Base-by-base conservation (phyloP, 2,113 vertebrate species). In the Psittacus erithacus region DNA sequence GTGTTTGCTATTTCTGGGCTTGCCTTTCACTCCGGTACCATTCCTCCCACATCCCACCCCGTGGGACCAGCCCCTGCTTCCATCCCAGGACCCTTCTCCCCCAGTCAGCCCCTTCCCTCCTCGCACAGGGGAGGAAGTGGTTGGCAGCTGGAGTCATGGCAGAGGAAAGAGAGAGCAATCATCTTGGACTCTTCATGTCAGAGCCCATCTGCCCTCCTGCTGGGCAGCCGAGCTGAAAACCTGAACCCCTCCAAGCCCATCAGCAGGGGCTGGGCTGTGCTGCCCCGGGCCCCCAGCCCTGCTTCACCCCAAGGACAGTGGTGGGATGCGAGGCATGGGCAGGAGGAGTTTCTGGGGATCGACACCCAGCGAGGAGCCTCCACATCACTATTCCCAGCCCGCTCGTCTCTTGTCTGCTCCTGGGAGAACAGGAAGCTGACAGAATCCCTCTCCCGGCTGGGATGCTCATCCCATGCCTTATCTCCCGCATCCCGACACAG, bases 381-480 rank as follows among this genome's bases (percentile, higher is more conserved):
- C 15, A 0, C 57, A 2, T 2, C 1, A 1, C 68, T 25, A 43
- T 62, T 62, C 50, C 80, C 80, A 55, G 35, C 35, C 41, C 0
- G 1, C 6, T 2, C 2, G 8, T 57, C 49, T 39, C 43, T 80
- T 1, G 6, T 7, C 29, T 53, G 27, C 62, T 78, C 35, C 60
- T 2, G 6, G 76, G 65, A 64, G 39, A 8, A 6, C 38, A 10
- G 55, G 65, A 88, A 20, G 46, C 29, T 4, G 2, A 49, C 4
- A 0, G 24, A 23, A 1, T 1, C 7, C 47, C 38, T 14, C 1
- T 9, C 15, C n/a, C 6, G 1, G 38, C 28, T 28, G 2, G 46
- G 63, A 75, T 12, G 11, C 78, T 86, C 60, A 2, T 78, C 88
- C 93, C 91, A 39, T 1, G 0, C 28, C 47, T 76, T 65, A 90